phyloP scores from a whole-genome alignment of 2,888 invertebrate species.

The Callosobruchus maculatus region DNA sequence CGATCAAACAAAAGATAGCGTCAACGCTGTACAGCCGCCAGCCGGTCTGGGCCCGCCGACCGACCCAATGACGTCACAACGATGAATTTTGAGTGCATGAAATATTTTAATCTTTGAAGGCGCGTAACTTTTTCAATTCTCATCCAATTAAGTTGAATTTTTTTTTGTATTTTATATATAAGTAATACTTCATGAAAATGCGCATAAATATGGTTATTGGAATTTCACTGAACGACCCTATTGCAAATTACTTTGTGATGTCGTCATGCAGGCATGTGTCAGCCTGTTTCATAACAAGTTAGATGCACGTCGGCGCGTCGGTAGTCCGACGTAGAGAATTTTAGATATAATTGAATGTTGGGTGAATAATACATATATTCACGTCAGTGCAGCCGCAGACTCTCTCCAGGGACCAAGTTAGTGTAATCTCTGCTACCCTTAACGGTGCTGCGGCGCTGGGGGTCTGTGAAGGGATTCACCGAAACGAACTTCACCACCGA shows the following conservation, averaged over 20 bases:
- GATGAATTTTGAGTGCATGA: too few species aligned
- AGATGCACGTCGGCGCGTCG: conserved; percentile 13
- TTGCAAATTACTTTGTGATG: neutral
- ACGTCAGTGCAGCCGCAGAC: conserved; percentile 35
- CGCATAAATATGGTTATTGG: too few species aligned
- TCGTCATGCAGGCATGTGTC: neutral
- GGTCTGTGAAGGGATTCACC: conserved; percentile 28
- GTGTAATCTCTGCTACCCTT: conserved; percentile 32
- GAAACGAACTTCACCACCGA: conserved; percentile 12
- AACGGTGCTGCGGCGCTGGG: conserved; percentile 22
- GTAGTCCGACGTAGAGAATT: conserved; percentile 33
- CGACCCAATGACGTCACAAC: too few species aligned
- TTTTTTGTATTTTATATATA: too few species aligned
- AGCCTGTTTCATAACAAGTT: neutral
- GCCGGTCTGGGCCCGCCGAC: too few species aligned
- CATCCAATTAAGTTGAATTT: too few species aligned
- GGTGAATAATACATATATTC: conserved; percentile 48
- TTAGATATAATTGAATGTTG: conserved; percentile 50
- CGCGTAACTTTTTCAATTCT: too few species aligned
- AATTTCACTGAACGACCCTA: neutral
- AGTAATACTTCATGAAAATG: too few species aligned
- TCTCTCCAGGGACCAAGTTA: conserved; percentile 42
- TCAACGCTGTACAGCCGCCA: too few species aligned
- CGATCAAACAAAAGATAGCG: too few species aligned
- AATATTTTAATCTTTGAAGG: too few species aligned